Conservation (phyloP, 2,888 invertebrate genomes). For the Nymphalis urticae region DNA sequence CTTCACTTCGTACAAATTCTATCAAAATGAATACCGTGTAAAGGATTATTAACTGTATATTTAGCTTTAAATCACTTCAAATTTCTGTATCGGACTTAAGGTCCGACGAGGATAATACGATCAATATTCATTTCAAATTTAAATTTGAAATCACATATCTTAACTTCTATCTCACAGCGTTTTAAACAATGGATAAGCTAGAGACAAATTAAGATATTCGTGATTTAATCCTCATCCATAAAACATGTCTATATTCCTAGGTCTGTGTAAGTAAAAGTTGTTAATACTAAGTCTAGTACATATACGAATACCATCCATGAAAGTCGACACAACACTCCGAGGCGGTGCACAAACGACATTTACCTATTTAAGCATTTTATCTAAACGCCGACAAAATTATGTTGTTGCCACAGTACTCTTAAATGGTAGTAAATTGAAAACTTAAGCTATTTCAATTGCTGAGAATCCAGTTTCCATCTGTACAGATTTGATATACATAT, state of each 20-base stretch:
- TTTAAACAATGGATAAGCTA: conserved; percentile 13
- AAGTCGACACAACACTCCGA: conserved; percentile 16
- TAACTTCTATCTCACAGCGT: conserved; percentile 8
- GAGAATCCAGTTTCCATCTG: conserved; percentile 13
- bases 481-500: conserved; percentile 2
- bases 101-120: conserved; percentile 22
- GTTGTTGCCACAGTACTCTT: not conserved
- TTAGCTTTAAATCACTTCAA: conserved; percentile 19
- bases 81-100: conserved; percentile 22
- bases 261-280: conserved; percentile 21
- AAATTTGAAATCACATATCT: conserved; percentile 9
- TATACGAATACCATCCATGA: conserved; percentile 23
- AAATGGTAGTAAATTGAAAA: not conserved
- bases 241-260: conserved; percentile 19
- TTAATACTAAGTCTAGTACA: conserved; percentile 24
- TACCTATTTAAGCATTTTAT: not conserved
- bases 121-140: conserved; percentile 20
- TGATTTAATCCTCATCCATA: conserved; percentile 16
- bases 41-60: conserved; percentile 31
- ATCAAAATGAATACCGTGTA: conserved; percentile 17
- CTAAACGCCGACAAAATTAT: not conserved
- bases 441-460: conserved; percentile 21
- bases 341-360: conserved; percentile 30
- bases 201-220: conserved; percentile 12
- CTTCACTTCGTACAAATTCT: conserved; percentile 5